Conservation (phyloP, 2,888 invertebrate genomes). For the Aquatica leii region DNA sequence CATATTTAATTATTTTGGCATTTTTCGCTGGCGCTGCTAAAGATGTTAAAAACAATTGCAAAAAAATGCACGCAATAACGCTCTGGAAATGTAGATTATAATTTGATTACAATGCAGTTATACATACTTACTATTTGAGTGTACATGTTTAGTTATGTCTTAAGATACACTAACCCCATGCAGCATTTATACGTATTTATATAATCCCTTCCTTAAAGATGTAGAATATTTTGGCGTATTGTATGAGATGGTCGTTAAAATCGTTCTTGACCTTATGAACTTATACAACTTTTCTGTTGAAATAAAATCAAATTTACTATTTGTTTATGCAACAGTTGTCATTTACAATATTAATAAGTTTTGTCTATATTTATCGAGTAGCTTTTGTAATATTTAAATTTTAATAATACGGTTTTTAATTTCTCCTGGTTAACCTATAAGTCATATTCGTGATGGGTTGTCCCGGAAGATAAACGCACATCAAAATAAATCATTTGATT, state of each 20-base stretch:
- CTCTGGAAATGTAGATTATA: not conserved
- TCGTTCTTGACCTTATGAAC: slow-evolving; percentile 11
- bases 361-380: not conserved
- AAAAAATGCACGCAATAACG: not conserved
- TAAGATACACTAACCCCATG: not conserved
- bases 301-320: slow-evolving; percentile 9
- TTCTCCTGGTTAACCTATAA: not conserved
- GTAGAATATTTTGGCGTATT: slow-evolving; percentile 8
- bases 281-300: slow-evolving; percentile 8
- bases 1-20: slow-evolving; percentile 66
- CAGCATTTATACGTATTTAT: not conserved
- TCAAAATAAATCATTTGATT: too few species aligned
- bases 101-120: not conserved
- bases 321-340: slow-evolving; percentile 6
- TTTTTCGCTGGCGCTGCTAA: slow-evolving; percentile 2
- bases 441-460: not conserved
- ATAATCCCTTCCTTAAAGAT: slow-evolving; percentile 4
- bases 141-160: not conserved
- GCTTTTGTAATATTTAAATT: not conserved
- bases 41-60: slow-evolving; percentile 3
- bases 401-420: not conserved
- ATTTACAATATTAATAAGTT: slow-evolving; percentile 6
- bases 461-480: not conserved
- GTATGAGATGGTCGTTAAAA: slow-evolving; percentile 6
- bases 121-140: not conserved